Base-by-base conservation (phyloP, 2,888 invertebrate genomes). In the Allacma fusca region DNA sequence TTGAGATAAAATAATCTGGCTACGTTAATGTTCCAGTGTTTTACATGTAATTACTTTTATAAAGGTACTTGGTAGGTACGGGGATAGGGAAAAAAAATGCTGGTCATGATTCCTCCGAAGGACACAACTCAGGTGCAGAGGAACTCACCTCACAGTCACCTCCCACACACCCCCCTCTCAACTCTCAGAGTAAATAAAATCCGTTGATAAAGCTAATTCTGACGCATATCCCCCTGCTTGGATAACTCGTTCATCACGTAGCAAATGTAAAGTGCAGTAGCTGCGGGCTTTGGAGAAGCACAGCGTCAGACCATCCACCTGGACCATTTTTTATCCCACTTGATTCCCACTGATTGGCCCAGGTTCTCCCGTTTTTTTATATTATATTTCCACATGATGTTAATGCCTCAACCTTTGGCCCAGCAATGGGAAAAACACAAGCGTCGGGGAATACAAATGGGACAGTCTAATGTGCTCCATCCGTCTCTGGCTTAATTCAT, bases 101-200 rank as follows among this genome's bases (percentile, higher is more conserved):
- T 50, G 50, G 50, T 50, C 50, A 50, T 50, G 50, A 50, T 50
- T 50, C 16, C 50, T 50, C 50, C 50, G 50, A 50, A 50, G 50
- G 50, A 50, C 50, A n/a, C 16, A 50, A 50, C 16, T 19, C 50
- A 50, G 50, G 50, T 50, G 50, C n/a, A 50, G 19, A 50, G 9
- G 19, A 50, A n/a, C 50, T 50, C 50, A 50, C 50, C 50, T 50
- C 50, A 50, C 50, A 13, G 16, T 50, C 50, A 50, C 50, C 50
- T 50, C 50, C 50, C 50, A 50, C 50, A 50, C 50, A 5, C 50
- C 50, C 16, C 16, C 2, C 50, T 19, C 50, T n/a, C n/a, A n/a
- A 50, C n/a, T 50, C 16, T 50, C 16, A 19, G 16, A 50, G 50
- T 50, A 50, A 50, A 50, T 50, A 50, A 50, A 34, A 50, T 50